Conservation (phyloP, 2,113 vertebrate genomes). For the Phyllopteryx taeniolatus region DNA sequence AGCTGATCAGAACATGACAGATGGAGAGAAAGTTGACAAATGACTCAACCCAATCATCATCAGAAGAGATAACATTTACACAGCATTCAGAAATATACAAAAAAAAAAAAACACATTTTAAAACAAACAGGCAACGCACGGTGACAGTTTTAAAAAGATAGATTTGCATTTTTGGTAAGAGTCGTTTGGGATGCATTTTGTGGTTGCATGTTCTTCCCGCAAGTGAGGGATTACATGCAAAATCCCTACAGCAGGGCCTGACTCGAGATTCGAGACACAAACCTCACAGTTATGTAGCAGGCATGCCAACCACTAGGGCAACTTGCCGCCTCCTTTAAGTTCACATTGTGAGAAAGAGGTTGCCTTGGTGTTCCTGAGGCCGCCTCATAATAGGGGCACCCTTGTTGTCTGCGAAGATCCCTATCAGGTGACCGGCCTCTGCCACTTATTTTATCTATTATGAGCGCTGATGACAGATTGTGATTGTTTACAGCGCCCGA, state of each 20-base stretch:
- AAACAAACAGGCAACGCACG: too few relatives aligned
- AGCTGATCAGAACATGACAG: too few relatives aligned
- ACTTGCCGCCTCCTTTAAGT: not conserved
- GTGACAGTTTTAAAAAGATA: too few relatives aligned
- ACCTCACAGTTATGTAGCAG: not conserved
- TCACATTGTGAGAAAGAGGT: not conserved
- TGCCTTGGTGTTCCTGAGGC: not conserved
- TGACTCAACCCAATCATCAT: too few relatives aligned
- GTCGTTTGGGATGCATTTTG: too few relatives aligned
- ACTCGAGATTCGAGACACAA: too few relatives aligned
- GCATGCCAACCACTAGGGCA: not conserved
- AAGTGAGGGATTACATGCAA: too few relatives aligned
- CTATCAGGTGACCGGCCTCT: conserved; percentile 47
- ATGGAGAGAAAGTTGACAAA: too few relatives aligned
- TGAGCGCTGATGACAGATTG: conserved; percentile 43
- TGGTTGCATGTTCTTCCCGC: too few relatives aligned
- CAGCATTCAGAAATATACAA: conserved; percentile 21
- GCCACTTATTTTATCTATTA: conserved; percentile 49
- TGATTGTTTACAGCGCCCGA: conserved; percentile 51
- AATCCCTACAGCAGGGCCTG: too few relatives aligned
- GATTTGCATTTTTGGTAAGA: too few relatives aligned
- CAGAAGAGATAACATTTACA: not conserved
- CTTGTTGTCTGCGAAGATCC: conserved; percentile 25
- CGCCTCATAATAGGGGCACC: conserved; percentile 10
- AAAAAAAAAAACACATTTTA: too few relatives aligned